A percentile compares a stretch with the other conserved stretches of the same genome.
Conservation (phyloP, 2,797 vertebrate species). For the Enteromius thamalakanensis region DNA sequence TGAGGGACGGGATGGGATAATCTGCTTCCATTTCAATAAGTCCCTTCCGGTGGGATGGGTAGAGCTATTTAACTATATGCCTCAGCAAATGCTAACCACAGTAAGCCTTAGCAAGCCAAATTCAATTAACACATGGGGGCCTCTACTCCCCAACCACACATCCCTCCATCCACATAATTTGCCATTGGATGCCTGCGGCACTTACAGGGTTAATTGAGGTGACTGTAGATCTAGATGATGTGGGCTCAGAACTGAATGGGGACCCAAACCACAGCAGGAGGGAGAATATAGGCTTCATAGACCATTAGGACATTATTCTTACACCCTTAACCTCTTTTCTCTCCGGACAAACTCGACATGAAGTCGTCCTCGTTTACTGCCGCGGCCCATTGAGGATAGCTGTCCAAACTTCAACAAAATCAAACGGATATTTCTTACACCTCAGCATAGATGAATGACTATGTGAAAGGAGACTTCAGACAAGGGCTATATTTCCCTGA, state of each 20-base stretch:
- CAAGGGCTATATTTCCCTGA: constrained; percentile 18
- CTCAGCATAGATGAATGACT: background rate
- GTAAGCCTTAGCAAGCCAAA: constrained; percentile 62
- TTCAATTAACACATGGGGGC: constrained; percentile 74
- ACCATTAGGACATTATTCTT: constrained; percentile 48
- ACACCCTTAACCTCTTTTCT: constrained; percentile 18
- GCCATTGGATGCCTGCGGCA: constrained; percentile 33
- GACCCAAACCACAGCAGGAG: constrained; percentile 14
- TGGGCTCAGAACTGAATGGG: constrained; percentile 43
- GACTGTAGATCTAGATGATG: constrained; percentile 60
- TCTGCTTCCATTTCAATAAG: constrained; percentile 71
- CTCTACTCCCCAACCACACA: constrained; percentile 57
- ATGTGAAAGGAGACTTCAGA: constrained; percentile 5
- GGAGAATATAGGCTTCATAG: constrained; percentile 21
- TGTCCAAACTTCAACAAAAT: background rate
- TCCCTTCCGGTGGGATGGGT: constrained; percentile 56
- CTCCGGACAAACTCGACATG: background rate
- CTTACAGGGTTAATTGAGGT: constrained; percentile 77
- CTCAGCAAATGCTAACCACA: constrained; percentile 44
- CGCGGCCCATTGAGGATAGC: background rate
- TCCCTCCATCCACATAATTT: constrained; percentile 59
- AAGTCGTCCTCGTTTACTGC: background rate
- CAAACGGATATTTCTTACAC: background rate
- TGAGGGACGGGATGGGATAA: constrained; percentile 64
- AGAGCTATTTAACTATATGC: constrained; percentile 37